A percentile compares a stretch with the other conserved stretches of the same genome.
phyloP scores from a whole-genome alignment of 2,113 vertebrate species.

The Albula glossodonta region DNA sequence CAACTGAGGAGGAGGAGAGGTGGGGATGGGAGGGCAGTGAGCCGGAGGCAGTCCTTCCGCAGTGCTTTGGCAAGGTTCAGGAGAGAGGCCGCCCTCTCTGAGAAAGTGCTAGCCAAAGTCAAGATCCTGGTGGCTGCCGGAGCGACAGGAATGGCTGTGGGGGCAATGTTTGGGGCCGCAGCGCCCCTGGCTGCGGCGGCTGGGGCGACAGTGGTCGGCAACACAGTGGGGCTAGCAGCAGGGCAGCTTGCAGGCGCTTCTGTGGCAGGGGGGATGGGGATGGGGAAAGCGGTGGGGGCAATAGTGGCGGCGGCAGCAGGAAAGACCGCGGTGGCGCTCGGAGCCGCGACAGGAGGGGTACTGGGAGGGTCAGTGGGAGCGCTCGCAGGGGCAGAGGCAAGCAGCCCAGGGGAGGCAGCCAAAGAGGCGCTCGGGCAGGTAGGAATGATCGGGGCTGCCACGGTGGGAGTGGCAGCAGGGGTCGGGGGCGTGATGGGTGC shows the following conservation, averaged over 20 bases:
- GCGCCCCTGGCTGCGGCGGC: constrained; percentile 63
- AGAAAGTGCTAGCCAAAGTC: constrained; percentile 60
- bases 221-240: constrained; percentile 50
- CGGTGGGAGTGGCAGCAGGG: constrained; percentile 59
- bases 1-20: constrained; percentile 24
- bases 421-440: constrained; percentile 62
- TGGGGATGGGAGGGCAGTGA: not conserved
- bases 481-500: constrained; percentile 60
- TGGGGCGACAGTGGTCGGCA: constrained; percentile 59
- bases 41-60: constrained; percentile 26
- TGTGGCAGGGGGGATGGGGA: constrained; percentile 44
- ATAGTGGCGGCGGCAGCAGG: constrained; percentile 57
- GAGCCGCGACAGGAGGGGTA: constrained; percentile 62
- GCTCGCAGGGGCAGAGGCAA: constrained; percentile 53
- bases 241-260: constrained; percentile 57
- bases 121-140: constrained; percentile 63
- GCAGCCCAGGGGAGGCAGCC: constrained; percentile 53
- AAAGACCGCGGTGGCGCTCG: constrained; percentile 58
- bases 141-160: constrained; percentile 63
- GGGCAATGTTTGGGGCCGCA: constrained; percentile 61
- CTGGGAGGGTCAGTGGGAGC: constrained; percentile 63
- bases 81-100: constrained; percentile 58
- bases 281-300: constrained; percentile 60
- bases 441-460: constrained; percentile 51
- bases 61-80: constrained; percentile 42